These are phyloP conservation scores for Grammomys surdaster DNA, from an alignment of 2,113 vertebrate genomes.

Conservation along the genomic window DNA sequence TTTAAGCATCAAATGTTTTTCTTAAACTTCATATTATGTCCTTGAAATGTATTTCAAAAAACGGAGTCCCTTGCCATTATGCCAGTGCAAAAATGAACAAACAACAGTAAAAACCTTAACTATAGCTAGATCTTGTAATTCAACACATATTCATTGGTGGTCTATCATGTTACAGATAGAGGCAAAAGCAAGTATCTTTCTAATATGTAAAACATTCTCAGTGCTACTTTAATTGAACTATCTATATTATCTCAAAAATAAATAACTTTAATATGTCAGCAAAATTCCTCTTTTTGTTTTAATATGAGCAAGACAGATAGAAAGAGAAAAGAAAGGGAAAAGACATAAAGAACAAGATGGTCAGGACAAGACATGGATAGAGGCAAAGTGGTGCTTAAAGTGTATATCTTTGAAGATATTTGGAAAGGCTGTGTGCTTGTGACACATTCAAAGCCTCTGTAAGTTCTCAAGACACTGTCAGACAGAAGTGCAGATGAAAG, in stretches of 20 bases:
- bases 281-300: background rate
- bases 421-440: background rate
- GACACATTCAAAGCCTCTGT: background rate
- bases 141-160: background rate
- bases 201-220: background rate
- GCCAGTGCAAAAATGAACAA: background rate
- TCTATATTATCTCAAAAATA: background rate
- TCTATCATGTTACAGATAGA: background rate
- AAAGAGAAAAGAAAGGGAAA: background rate
- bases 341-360: background rate
- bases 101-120: background rate
- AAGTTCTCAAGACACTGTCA: conserved; percentile 5
- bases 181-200: background rate
- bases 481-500: conserved; percentile 38
- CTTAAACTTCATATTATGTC: conserved; percentile 8
- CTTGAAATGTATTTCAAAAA: background rate
- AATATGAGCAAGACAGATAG: background rate
- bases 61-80: background rate
- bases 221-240: background rate
- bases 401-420: background rate
- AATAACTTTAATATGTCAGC: background rate
- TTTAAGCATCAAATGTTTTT: background rate
- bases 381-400: background rate
- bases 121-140: background rate
- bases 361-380: background rate